A percentile compares a stretch with the other conserved stretches of the same genome.
Evolutionary conservation across 2,797 vertebrate species (phyloP).

Genomic region (Eurystomus glaucurus): DNA sequence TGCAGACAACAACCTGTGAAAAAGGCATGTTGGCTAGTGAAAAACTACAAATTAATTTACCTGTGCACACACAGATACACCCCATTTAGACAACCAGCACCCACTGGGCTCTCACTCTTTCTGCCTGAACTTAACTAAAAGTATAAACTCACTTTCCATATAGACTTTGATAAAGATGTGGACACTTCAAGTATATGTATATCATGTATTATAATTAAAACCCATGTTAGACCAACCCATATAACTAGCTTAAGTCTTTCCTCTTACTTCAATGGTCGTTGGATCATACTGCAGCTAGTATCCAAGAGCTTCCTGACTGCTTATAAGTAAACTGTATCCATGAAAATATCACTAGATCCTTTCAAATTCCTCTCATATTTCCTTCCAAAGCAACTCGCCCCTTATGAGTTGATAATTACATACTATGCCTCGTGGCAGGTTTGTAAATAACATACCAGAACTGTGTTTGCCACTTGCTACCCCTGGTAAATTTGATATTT

Average conservation of each 20-base stretch:
- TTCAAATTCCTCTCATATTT: conserved; percentile 62
- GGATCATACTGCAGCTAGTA: neutral
- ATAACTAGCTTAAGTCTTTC: neutral
- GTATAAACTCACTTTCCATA: neutral
- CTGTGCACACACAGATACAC: neutral
- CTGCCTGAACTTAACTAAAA: neutral
- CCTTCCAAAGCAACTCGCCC: conserved; percentile 17
- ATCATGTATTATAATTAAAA: neutral
- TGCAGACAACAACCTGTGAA: neutral
- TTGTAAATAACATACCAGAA: conserved; percentile 53
- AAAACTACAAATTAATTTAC: neutral
- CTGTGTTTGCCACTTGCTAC: conserved; percentile 72
- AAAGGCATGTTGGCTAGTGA: neutral
- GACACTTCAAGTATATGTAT: neutral
- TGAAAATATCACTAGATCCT: conserved; percentile 44
- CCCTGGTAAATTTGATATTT: conserved; percentile 73
- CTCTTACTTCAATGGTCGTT: neutral
- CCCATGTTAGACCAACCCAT: neutral
- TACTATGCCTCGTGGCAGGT: conserved; percentile 57
- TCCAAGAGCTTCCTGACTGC: neutral
- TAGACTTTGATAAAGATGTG: neutral
- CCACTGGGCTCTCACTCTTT: neutral
- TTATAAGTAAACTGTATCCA: conserved; percentile 22
- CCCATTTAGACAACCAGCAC: neutral
- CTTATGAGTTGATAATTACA: conserved; percentile 47